Conservation (phyloP, 1,140 invertebrate genomes). For the Dreissena polymorpha region DNA sequence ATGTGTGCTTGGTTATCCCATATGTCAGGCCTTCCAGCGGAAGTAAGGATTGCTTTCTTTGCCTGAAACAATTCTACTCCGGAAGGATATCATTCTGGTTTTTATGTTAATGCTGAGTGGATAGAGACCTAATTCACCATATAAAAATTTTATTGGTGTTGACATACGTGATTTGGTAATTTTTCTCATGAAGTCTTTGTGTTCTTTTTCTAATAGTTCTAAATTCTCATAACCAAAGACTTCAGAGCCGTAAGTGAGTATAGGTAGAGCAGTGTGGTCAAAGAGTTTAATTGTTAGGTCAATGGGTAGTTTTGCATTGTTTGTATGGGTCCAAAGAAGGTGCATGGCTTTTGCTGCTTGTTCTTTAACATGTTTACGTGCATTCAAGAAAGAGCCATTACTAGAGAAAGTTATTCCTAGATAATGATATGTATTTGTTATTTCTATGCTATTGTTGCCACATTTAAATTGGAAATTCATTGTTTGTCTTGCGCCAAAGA, state of each 20-base stretch:
- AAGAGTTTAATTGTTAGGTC: slow-evolving; percentile 17
- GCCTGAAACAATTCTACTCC: neutral
- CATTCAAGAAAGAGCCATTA: slow-evolving; percentile 18
- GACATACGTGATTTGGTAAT: slow-evolving; percentile 15
- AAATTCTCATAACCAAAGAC: slow-evolving; percentile 22
- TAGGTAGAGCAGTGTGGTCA: slow-evolving; percentile 13
- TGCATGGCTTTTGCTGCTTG: slow-evolving; percentile 24
- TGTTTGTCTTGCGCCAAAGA: slow-evolving; percentile 28
- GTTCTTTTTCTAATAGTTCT: slow-evolving; percentile 11
- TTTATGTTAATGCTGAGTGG: slow-evolving; percentile 1
- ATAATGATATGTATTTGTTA: slow-evolving; percentile 33
- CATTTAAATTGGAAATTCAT: slow-evolving; percentile 14
- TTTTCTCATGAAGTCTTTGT: slow-evolving; percentile 10
- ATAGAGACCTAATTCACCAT: neutral
- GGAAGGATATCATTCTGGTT: slow-evolving; percentile 23
- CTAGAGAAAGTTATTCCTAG: slow-evolving; percentile 22
- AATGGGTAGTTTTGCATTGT: slow-evolving; percentile 18
- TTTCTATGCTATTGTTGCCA: slow-evolving; percentile 12
- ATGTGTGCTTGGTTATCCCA: too few relatives aligned
- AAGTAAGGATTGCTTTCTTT: neutral
- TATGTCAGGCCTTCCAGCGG: too few relatives aligned
- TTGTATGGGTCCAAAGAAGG: neutral
- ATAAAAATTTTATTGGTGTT: slow-evolving; percentile 5
- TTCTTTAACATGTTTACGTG: slow-evolving; percentile 13
- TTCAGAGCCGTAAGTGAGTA: slow-evolving; percentile 23